These are phyloP conservation scores for Pachymerium ferrugineum DNA, from an alignment of 2,888 invertebrate genomes.

Conservation along the genomic window DNA sequence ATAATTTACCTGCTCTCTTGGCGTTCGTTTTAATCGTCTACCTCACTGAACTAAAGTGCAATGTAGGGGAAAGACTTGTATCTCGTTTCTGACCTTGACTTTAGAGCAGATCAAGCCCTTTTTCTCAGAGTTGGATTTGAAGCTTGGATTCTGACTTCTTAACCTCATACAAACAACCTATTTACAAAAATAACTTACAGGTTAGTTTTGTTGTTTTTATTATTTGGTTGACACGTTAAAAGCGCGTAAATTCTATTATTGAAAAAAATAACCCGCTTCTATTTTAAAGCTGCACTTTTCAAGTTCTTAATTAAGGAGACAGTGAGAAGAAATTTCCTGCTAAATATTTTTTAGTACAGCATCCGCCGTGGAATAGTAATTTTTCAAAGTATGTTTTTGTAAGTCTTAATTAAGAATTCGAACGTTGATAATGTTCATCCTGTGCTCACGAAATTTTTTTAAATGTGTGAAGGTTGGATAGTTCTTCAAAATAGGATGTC, in stretches of 20 bases:
- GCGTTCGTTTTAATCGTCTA: slow-evolving; percentile 18
- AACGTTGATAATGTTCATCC: neutral
- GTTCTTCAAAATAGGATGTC: slow-evolving; percentile 13
- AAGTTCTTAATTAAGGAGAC: too few relatives aligned
- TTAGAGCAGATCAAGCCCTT: neutral
- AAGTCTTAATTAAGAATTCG: too few relatives aligned
- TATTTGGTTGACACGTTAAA: neutral
- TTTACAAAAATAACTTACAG: neutral
- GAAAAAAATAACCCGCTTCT: too few relatives aligned
- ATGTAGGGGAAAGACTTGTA: slow-evolving; percentile 18
- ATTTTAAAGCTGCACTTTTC: too few relatives aligned
- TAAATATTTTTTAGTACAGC: too few relatives aligned
- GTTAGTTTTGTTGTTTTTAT: neutral
- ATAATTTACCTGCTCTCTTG: too few relatives aligned
- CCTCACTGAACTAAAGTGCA: neutral
- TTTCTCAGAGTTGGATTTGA: neutral
- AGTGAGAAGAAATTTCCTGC: too few relatives aligned
- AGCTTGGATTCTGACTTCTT: neutral
- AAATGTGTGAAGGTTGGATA: neutral
- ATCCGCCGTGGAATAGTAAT: too few relatives aligned
- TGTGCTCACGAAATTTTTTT: too few relatives aligned
- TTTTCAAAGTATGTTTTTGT: too few relatives aligned
- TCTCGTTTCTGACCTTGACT: slow-evolving; percentile 2
- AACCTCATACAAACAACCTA: neutral
- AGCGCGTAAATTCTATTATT: too few relatives aligned